Base-by-base conservation (phyloP, 1,140 invertebrate genomes). In the Maniola jurtina region DNA sequence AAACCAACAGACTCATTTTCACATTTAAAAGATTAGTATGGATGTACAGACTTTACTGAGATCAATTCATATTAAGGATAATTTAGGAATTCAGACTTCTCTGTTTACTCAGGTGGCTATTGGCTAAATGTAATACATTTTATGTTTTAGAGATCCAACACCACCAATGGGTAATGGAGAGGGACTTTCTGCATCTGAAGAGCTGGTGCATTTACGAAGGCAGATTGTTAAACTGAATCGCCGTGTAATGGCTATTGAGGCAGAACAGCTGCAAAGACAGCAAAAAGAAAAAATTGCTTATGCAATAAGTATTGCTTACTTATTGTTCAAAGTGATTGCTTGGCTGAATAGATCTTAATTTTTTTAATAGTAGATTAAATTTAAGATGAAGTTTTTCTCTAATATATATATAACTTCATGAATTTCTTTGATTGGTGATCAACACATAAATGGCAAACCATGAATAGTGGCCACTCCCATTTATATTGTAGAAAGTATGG, bases 271-370 rank as follows among this genome's bases (percentile, higher is more conserved):
- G 50, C 95, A 96, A 79, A 92, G 95, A 50, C 93, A 96, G 77
- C 95, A 97, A 85, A 93, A 95, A 73, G 96, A 97, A 78, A 95
- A 97, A 83, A 93, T 97, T 76, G 90, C 97, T 71, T 96, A 95
- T 84, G 94, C 94, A 64, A 87, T 96, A 70, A 95, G 96, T 14
- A 91, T 97, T 76, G 94, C 96, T 10, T 98, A 97, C 84, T 93
- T 97, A 80, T 90, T 97, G 73, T 91, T 97, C 62, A 97, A 97
- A 93, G 93, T 96, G 64, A 94, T 97, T 67, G 92, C 95, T 68
- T 97, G 96, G 96, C 89, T 97, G 65, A 96, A 95, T 87, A 93
- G 95, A 86, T 92, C 92, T 77, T 93, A 92, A 89, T 73, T 66
- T 61, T 62, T 38, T 68, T 61, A 48, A 13, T 73, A 74, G 55